A percentile compares a stretch with the other conserved stretches of the same genome.
Conservation (phyloP, 92 coral and sea anemone species). For the Pocillopora meandrina region DNA sequence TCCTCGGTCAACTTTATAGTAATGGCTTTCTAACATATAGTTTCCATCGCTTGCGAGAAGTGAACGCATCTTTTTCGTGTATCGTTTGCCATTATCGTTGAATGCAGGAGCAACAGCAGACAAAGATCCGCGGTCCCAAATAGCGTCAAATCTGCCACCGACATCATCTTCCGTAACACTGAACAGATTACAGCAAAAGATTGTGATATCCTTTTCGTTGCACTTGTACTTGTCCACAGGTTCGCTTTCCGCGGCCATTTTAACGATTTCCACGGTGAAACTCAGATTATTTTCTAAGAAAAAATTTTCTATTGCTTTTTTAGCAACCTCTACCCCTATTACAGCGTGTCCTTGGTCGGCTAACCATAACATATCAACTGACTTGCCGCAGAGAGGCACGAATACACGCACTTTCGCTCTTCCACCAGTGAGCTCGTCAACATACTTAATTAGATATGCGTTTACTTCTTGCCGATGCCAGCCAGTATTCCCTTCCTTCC, state of each 20-base stretch:
- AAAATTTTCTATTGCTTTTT: constrained; percentile 52
- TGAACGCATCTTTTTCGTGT: constrained; percentile 29
- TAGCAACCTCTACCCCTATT: constrained; percentile 69
- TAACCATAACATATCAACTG: constrained; percentile 74
- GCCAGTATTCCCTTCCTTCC: constrained; percentile 31
- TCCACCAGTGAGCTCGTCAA: constrained; percentile 53
- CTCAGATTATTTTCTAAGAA: constrained; percentile 63
- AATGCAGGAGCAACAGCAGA: constrained; percentile 55
- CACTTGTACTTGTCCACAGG: constrained; percentile 37
- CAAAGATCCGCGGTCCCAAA: constrained; percentile 82
- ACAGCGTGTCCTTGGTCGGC: constrained; percentile 77
- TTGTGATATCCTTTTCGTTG: constrained; percentile 56
- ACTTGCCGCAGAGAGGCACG: constrained; percentile 77
- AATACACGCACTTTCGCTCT: constrained; percentile 52
- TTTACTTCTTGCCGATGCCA: constrained; percentile 60
- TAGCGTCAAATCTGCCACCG: constrained; percentile 70
- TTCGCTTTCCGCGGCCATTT: constrained; percentile 13
- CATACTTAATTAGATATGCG: constrained; percentile 49
- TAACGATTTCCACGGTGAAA: constrained; percentile 25
- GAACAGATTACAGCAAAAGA: constrained; percentile 62
- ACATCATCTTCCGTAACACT: constrained; percentile 21
- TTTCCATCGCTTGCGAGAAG: constrained; percentile 24
- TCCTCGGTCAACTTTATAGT: constrained; percentile 22
- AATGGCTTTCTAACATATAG: constrained; percentile 35
- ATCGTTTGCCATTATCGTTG: constrained; percentile 37